Conservation (phyloP, 2,113 vertebrate species). For the Calyptomena viridis region DNA sequence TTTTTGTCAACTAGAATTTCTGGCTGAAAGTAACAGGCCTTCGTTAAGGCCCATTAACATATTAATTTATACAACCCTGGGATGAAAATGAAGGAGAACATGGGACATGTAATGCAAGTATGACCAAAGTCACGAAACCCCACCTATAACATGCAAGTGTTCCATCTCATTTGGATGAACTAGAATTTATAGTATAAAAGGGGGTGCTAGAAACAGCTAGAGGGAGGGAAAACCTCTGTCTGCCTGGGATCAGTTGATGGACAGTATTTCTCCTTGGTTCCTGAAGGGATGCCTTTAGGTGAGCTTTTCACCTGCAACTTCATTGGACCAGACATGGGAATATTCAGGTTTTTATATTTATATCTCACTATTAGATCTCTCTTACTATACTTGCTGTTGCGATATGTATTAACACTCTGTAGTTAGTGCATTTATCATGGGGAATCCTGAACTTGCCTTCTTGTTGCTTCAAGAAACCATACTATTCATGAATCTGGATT, state of each 20-base stretch:
- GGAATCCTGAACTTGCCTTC: background rate
- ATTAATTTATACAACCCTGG: background rate
- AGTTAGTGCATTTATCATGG: background rate
- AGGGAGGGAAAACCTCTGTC: too few relatives aligned
- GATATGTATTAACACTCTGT: background rate
- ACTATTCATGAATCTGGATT: background rate
- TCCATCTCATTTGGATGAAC: background rate
- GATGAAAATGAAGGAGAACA: background rate
- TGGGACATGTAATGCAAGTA: background rate
- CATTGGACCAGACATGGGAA: background rate
- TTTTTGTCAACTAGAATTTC: too few relatives aligned
- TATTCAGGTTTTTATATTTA: background rate
- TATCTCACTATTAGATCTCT: too few relatives aligned
- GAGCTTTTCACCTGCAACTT: background rate
- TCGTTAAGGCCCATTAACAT: background rate
- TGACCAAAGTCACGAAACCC: background rate
- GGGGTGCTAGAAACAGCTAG: background rate
- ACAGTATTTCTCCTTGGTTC: background rate
- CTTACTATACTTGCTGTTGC: background rate
- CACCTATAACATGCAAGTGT: background rate
- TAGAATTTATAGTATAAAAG: background rate
- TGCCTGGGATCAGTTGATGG: background rate
- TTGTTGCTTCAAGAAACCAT: too few relatives aligned
- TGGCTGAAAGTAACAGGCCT: background rate
- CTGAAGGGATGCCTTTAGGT: background rate